Evolutionary conservation across 2,888 invertebrate genomes (phyloP), one percentile per base, ranked within the genome.

Genomic region (Hoplodrina ambigua): DNA sequence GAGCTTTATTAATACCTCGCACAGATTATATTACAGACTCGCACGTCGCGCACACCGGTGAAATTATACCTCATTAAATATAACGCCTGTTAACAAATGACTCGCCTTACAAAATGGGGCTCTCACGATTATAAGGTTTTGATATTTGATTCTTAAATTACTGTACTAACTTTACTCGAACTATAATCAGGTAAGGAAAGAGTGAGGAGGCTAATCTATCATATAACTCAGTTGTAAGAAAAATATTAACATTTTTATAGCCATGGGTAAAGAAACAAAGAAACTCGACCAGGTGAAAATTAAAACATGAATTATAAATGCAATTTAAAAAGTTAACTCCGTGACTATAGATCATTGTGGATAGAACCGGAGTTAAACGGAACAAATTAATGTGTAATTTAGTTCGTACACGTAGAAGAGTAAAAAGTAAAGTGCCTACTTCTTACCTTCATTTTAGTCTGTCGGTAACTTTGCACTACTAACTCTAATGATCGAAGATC

Each of bases 1-100:
- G 90, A 92, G 87, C 85, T 89, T 90, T 91, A 84, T 84, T 85
- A 85, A 84, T 84, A 85, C 80, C 75, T 60, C 60, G 72, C 69
- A 72, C 89, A 88, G 89, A 90, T 89, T 83, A 84, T 84, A 81
- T 84, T 83, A 85, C 82, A 82, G 82, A 82, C 85, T 86, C 55
- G 46, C 49, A 68, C 60, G 68, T 65, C 67, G 61, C 67, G 17
- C 44, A 70, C 52, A 68, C 70, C 65, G 65, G 66, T 71, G 70
- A 74, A 83, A 78, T 78, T 85, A 73, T 66, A 74, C 70, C 64
- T 75, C 72, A 72, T 83, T 79, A 83, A 80, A 77, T 80, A 76
- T 70, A 69, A 75, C 72, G 72, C 63, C 64, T 69, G 61, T 69
- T 73, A 75, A 82, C 71, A 82, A 83, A 85, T 75, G 62, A 67